phyloP scores from a whole-genome alignment of 1,140 invertebrate species.

The Cydia splendana region DNA sequence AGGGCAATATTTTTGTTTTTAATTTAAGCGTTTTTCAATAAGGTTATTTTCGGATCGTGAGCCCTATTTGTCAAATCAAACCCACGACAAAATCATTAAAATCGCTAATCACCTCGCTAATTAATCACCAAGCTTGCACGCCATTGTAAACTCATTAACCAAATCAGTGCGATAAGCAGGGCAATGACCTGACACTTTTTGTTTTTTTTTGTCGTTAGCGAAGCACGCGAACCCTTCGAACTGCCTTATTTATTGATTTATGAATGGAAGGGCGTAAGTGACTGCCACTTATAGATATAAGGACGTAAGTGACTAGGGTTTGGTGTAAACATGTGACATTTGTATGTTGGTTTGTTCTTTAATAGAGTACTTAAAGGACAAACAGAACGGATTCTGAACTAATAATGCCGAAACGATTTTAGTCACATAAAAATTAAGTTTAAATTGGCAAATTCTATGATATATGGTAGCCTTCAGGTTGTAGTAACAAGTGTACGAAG shows the following conservation, averaged over 20 bases:
- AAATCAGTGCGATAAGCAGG: slow-evolving; percentile 24
- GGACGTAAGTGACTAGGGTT: neutral
- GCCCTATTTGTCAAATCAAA: neutral
- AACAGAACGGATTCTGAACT: too few relatives aligned
- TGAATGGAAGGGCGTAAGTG: neutral
- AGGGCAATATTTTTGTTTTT: too few relatives aligned
- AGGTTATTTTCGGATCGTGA: neutral
- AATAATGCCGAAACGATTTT: too few relatives aligned
- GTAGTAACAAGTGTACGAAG: too few relatives aligned
- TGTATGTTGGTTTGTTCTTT: neutral
- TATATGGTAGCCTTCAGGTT: too few relatives aligned
- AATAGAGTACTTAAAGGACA: too few relatives aligned
- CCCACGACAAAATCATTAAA: neutral
- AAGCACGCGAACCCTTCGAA: slow-evolving; percentile 22
- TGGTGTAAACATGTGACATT: neutral
- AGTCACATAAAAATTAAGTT: too few relatives aligned
- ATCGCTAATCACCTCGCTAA: slow-evolving; percentile 15
- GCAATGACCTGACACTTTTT: slow-evolving; percentile 17
- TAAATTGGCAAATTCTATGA: too few relatives aligned
- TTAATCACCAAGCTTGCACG: slow-evolving; percentile 8
- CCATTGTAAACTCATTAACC: slow-evolving; percentile 30
- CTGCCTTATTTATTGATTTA: neutral
- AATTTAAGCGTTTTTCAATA: too few relatives aligned
- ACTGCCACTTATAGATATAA: too few relatives aligned
- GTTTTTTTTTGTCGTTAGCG: slow-evolving; percentile 12